Base-by-base conservation (phyloP, 2,113 vertebrate genomes). In the Dromaius novaehollandiae region DNA sequence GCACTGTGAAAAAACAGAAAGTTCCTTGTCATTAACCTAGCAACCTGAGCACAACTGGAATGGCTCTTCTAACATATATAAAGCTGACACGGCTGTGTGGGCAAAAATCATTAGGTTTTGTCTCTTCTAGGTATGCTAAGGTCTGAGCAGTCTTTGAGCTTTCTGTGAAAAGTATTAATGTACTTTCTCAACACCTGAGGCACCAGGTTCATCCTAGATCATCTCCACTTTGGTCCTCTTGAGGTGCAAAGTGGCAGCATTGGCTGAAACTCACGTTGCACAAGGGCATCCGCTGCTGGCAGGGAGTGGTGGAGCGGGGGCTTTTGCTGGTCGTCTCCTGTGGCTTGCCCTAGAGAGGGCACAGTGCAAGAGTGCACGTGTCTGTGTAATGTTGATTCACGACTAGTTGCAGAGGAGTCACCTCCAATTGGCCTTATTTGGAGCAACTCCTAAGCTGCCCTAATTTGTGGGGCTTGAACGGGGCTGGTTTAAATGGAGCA, bases 341-440 rank as follows among this genome's bases (percentile, higher is more conserved):
- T 0, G 0, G 56, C 28, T 65, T 89, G 58, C 53, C 34, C 58
- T 82, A 42, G 36, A 44, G 40, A 70, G 24, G 21, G 65, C 51
- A 60, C 30, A 38, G 46, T 0, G 0, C n/a, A 19, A 34, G 56
- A 28, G 32, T 0, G 4, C 55, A 46, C 0, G 0, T 70, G 63
- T 25, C 46, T 60, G 50, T 64, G 42, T 42, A 75, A 70, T 30
- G 17, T 24, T 17, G 9, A 2, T 18, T 93, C 64, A 26, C 60
- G 78, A 17, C 24, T 58, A 46, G 26, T 17, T 86, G 18, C 5
- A 34, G 55, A 75, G 80, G 30, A 81, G 13, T 42, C 24, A n/a
- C 22, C 42, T 71, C 11, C 65, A 60, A 0, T 6, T 48, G 60
- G 32, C 25, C 30, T 79, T n/a, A 60, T 24, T 42, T 6, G 3